Conservation (phyloP, 2,888 invertebrate species). For the Drosophila setosimentum region DNA sequence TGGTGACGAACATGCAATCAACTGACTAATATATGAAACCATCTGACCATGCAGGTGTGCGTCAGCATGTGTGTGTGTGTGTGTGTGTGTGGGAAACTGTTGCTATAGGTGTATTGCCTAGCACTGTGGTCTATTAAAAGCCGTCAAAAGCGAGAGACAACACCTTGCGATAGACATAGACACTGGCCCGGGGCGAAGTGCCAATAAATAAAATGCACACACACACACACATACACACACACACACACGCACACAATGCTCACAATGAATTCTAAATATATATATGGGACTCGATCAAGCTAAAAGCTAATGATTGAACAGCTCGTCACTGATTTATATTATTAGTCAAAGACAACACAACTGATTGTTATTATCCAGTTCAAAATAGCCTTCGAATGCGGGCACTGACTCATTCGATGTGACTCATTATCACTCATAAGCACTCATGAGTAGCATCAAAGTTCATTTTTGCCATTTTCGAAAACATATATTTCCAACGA, state of each 20-base stretch:
- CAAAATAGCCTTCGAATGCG: slow-evolving; percentile 40
- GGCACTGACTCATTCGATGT: slow-evolving; percentile 12
- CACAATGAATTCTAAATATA: slow-evolving; percentile 29
- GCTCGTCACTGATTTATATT: slow-evolving; percentile 33
- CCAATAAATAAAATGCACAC: slow-evolving; percentile 44
- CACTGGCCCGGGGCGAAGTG: slow-evolving; percentile 37
- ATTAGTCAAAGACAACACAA: slow-evolving; percentile 25
- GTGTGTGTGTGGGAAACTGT: slow-evolving; percentile 15
- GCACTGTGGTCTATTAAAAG: slow-evolving; percentile 40
- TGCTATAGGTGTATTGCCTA: background rate
- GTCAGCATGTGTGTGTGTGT: background rate
- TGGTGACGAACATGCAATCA: slow-evolving; percentile 23
- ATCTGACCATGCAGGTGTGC: slow-evolving; percentile 36
- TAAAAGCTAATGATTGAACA: slow-evolving; percentile 39
- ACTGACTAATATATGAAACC: slow-evolving; percentile 41
- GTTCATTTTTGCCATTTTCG: slow-evolving; percentile 13
- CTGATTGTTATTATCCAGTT: slow-evolving; percentile 32
- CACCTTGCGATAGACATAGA: slow-evolving; percentile 22
- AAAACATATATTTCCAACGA: slow-evolving; percentile 43
- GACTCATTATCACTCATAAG: slow-evolving; percentile 24
- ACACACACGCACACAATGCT: background rate
- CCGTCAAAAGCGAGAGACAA: slow-evolving; percentile 6
- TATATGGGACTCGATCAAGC: slow-evolving; percentile 22
- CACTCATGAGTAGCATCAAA: slow-evolving; percentile 1
- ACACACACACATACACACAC: slow-evolving; percentile 9